A percentile compares a stretch with the other conserved stretches of the same genome.
Evolutionary conservation across 2,888 invertebrate genomes (phyloP).

Genomic region (Aspidiotus rigidus): DNA sequence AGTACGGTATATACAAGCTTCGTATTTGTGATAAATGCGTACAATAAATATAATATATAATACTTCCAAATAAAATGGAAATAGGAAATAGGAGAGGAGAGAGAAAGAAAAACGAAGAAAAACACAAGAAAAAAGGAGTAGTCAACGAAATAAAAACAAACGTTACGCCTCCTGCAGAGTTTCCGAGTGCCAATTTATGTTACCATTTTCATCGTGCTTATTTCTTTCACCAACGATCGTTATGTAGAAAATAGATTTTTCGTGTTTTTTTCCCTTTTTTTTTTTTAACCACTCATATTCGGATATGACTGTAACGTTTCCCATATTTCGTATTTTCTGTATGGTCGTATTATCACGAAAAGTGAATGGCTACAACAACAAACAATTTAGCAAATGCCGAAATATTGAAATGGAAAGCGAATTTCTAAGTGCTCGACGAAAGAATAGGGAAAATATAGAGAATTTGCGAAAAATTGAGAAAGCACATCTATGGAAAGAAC

Average conservation of each 20-base stretch:
- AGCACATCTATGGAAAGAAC: too few relatives aligned
- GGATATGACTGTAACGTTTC: slow-evolving; percentile 1
- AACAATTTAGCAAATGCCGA: not conserved
- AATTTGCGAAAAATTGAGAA: too few relatives aligned
- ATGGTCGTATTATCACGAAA: not conserved
- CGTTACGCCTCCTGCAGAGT: slow-evolving; percentile 17
- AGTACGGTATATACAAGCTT: too few relatives aligned
- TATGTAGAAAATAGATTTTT: slow-evolving; percentile 29
- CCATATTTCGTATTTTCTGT: not conserved
- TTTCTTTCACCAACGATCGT: slow-evolving; percentile 15
- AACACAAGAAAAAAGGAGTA: too few relatives aligned
- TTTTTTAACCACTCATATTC: slow-evolving; percentile 5
- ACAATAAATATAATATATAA: too few relatives aligned
- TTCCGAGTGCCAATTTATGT: slow-evolving; percentile 33
- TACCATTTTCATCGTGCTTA: slow-evolving; percentile 27
- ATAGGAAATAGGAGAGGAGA: too few relatives aligned
- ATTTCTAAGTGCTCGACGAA: not conserved
- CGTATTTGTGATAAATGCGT: too few relatives aligned
- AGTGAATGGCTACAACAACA: not conserved
- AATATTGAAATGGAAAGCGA: not conserved
- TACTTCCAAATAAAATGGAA: too few relatives aligned
- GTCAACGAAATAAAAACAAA: slow-evolving; percentile 11
- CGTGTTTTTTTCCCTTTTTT: slow-evolving; percentile 19
- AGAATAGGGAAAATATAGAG: not conserved
- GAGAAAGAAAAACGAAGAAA: too few relatives aligned